Evolutionary conservation across 2,888 invertebrate genomes (phyloP), one percentile per base, ranked within the genome.

Genomic region (Agrotis exclamationis): DNA sequence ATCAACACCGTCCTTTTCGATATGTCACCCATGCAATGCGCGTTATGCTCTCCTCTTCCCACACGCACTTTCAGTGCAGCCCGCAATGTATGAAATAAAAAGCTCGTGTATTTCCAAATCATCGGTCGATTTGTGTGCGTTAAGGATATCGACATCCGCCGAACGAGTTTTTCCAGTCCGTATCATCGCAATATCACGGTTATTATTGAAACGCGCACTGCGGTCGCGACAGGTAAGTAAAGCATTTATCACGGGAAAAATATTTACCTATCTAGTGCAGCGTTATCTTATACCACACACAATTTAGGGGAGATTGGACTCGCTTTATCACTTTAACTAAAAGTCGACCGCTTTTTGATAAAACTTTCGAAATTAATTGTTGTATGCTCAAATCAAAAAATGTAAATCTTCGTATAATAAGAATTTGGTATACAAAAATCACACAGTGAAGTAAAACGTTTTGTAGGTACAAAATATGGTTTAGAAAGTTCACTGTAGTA

Each of bases 181-280:
- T 95, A 96, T 96, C 96, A 95, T 96, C 96, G 95, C 95, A 93
- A 95, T 96, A 96, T 96, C 95, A 96, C 94, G 95, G 95, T 95
- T 96, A 95, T 96, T 95, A 96, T 96, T 94, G 93, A 96, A 95
- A 93, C 94, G 92, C 92, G 93, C 93, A 91, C 92, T 92, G 94
- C 91, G 94, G 92, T 91, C 95, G 94, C 95, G 96, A 94, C 96
- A 95, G 95, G 94, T 95, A 94, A 94, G 91, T 93, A 92, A 93
- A 93, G 92, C 93, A 94, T 96, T 95, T 95, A 96, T 95, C 95
- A 93, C 90, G 87, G 90, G 89, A 89, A 89, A 93, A 89, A 93
- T 95, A 94, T 95, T 95, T 95, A 93, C 92, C 89, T 88, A 91
- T 92, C 89, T 88, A 90, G 88, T 87, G 85, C 83, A 86, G 85